Evolutionary conservation across 2,113 vertebrate genomes (phyloP), one percentile per base, ranked within the genome.

Genomic region (Planiliza haematocheilus): DNA sequence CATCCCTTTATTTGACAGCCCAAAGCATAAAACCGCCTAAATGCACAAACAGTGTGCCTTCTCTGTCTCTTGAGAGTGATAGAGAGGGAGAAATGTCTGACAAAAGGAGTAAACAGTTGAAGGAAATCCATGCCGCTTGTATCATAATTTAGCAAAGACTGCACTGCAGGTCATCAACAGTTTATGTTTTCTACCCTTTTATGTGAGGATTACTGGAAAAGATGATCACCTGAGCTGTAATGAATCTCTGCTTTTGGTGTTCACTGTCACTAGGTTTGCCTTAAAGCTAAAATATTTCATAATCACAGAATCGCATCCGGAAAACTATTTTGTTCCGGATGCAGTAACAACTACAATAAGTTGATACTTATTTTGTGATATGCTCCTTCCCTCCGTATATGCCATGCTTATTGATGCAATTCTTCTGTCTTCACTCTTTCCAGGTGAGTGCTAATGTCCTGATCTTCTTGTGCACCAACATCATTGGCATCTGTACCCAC

Each of bases 401-500:
- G 51, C 53, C 17, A 53, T 38, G 3, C 34, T 36, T 70, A 8
- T 45, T 36, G 8, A 46, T 36, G 12, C 21, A 7, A 9, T 39
- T 14, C 0, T 41, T 13, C 52, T 11, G n/a, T 14, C 16, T 74
- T 38, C 5, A 34, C 1, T 55, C 65, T 49, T 34, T 52, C 12
- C 84, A 99, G 97, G 94, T 99, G 49, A 95, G 95, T 2, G 96
- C 96, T 88, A 98, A 98, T 0, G 91, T 95, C 89, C 93, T 98
- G 77, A 96, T 98, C 87, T 98, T 99, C 93, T 93, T 99, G 74
- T 98, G 97, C 90, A 98, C 97, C 83, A 98, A 98, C 24, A 94
- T 97, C 90, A 96, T 97, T 41, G 97, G 97, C 76, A 96, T 98
- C 92, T 99, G 97, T 81, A 98, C 97, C 61, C 97, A 98, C 90